These are phyloP conservation scores for Psittacus erithacus DNA, from an alignment of 2,113 vertebrate genomes.

Conservation along the genomic window DNA sequence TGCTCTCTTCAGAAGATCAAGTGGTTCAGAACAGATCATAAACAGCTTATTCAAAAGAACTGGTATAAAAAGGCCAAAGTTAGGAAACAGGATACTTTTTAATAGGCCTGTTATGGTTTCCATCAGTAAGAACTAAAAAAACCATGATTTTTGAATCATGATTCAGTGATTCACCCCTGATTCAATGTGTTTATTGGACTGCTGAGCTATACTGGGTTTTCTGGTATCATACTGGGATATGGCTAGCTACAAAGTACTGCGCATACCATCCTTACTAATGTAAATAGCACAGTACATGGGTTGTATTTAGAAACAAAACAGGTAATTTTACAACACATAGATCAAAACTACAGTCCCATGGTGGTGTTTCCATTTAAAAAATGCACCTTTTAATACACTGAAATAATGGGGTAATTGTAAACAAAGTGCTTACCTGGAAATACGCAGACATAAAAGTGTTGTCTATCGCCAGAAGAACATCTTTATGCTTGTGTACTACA, in stretches of 20 bases:
- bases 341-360: neutral
- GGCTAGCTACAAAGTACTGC: too few relatives aligned
- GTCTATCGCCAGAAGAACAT: constrained; percentile 88
- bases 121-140: neutral
- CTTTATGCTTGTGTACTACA: constrained; percentile 75
- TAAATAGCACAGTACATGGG: neutral
- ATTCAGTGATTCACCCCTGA: neutral
- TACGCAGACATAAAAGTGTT: constrained; percentile 97
- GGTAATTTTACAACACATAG: neutral
- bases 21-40: neutral
- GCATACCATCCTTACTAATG: neutral
- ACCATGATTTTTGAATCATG: neutral
- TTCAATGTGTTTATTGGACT: neutral
- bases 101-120: neutral
- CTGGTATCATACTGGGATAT: neutral
- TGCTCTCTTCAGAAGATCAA: neutral
- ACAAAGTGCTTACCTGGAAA: constrained; percentile 87
- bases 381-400: rapidly evolving
- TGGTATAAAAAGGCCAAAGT: neutral
- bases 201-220: neutral
- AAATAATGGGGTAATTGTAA: neutral
- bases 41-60: neutral
- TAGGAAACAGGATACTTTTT: neutral
- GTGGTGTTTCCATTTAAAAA: neutral
- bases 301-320: neutral